Evolutionary conservation across 1,140 invertebrate genomes (phyloP), one percentile per base, ranked within the genome.

Genomic region (Drosophila miranda): DNA sequence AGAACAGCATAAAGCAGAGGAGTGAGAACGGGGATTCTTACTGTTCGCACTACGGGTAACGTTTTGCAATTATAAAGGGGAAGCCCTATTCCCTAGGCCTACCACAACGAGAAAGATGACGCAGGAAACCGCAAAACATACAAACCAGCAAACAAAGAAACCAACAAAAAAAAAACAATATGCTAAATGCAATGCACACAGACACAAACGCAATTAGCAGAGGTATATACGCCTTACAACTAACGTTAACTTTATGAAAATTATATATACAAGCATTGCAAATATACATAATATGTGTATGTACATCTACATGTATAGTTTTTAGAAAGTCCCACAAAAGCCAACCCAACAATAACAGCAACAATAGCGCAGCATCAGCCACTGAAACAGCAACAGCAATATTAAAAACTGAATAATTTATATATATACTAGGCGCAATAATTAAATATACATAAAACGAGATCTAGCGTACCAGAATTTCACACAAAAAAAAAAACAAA

Each of bases 211-310:
- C 78, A 81, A 73, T 63, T 81, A 81, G 78, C 62, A 82, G 78
- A 74, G 78, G 75, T 78, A 74, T 81, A 84, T 64, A 77, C 60
- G 81, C 73, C 81, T 81, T 83, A 79, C 69, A 64, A 76, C 50
- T 34, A 68, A 68, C 51, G 63, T 55, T 55, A 68, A 67, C 50
- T 56, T 67, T 19, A 68, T 55, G 46, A 44, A 66, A 43, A 50
- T 55, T 55, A 67, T 52, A 52, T 28, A 34, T 52, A 38, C 9
- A 41, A 21, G 38, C 9, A 19, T 28, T 38, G 50, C 30, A 52
- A 30, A 21, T 38, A 52, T 19, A 13, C 50, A 51, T n/a, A 51
- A 41, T 16, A 49, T 11, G 59, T 2, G 50, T 23, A 48, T 28
- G 42, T 44, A 55, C 34, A 69, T 51, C 48, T 30, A 54, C 28